These are phyloP conservation scores for Morphnarchus princeps DNA, from an alignment of 2,113 vertebrate genomes.

Conservation along the genomic window DNA sequence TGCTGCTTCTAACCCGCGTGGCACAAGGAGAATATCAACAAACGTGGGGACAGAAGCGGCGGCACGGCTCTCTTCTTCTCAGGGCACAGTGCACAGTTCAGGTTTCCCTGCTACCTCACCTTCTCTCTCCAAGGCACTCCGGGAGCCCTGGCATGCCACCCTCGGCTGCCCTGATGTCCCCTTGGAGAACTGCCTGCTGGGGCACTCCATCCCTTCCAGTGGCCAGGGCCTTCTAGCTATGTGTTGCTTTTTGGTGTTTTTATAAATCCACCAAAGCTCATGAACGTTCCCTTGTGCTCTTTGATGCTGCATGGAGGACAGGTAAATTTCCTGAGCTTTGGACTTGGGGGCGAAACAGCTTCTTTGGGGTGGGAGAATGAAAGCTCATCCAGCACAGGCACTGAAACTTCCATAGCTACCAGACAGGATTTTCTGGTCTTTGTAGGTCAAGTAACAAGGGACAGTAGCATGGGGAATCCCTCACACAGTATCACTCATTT, in stretches of 20 bases:
- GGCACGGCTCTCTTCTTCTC: not conserved
- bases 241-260: not conserved
- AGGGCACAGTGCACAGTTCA: too few species aligned
- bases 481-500: not conserved
- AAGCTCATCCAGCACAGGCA: not conserved
- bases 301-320: not conserved
- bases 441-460: not conserved
- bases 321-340: not conserved
- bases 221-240: not conserved
- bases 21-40: not conserved
- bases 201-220: too few species aligned
- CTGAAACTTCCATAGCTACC: not conserved
- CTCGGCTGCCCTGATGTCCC: not conserved
- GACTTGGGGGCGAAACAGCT: not conserved
- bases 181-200: not conserved
- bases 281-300: not conserved
- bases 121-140: not conserved
- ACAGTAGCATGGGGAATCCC: not conserved
- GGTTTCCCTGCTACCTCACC: not conserved
- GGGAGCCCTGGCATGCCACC: not conserved
- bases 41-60: not conserved
- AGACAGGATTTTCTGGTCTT: not conserved
- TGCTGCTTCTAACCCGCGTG: not conserved
- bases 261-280: not conserved
- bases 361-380: not conserved